phyloP scores from a whole-genome alignment of 2,888 invertebrate genomes.

The Tanypteryx hageni region DNA sequence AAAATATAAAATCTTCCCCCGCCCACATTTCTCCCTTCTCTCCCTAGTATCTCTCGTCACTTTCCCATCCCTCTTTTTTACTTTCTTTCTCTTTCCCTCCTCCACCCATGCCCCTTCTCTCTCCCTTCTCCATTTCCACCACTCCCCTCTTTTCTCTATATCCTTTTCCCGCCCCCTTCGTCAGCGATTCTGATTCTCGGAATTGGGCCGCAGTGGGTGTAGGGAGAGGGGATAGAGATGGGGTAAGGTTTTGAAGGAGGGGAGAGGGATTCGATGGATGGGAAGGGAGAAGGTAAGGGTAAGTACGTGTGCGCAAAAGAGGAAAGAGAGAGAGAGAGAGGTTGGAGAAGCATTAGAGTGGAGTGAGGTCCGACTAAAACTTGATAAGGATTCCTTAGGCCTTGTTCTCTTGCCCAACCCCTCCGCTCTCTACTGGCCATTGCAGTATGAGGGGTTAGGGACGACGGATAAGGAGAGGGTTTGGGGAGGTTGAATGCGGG shows the following conservation, averaged over 20 bases:
- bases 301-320: neutral
- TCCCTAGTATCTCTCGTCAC: neutral
- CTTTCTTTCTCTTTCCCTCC: neutral
- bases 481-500: neutral
- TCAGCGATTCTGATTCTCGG: constrained; percentile 39
- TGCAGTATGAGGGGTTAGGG: neutral
- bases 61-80: neutral
- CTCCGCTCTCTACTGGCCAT: neutral
- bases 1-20: neutral
- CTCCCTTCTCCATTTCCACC: neutral
- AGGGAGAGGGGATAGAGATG: neutral
- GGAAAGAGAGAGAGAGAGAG: too few species aligned
- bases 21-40: neutral
- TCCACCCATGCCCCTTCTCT: neutral
- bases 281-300: neutral
- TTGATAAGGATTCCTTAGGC: neutral
- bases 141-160: neutral
- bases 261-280: neutral
- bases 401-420: neutral
- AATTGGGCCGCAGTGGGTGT: constrained; percentile 28
- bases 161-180: neutral
- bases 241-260: neutral
- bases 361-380: neutral
- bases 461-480: neutral
- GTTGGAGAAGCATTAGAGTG: neutral